A percentile compares a stretch with the other conserved stretches of the same genome.
Evolutionary conservation across 1,140 invertebrate genomes (phyloP).

Genomic region (Diachasma alloeum): DNA sequence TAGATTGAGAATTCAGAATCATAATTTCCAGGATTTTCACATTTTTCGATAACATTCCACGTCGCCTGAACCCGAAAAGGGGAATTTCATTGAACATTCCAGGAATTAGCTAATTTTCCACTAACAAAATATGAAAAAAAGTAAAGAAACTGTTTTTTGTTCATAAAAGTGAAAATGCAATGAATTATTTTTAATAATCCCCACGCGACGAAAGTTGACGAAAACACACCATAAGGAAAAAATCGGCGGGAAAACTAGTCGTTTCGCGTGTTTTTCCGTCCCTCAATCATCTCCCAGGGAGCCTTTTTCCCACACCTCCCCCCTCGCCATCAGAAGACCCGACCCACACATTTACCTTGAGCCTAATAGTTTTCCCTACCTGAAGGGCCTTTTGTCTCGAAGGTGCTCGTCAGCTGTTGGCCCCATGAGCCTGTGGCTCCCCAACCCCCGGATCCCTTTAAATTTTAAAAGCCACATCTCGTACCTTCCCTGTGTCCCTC

Average conservation of each 20-base stretch:
- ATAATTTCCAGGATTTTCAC: too few relatives aligned
- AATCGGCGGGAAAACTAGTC: neutral
- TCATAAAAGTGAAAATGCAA: too few relatives aligned
- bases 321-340: neutral
- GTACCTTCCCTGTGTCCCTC: neutral
- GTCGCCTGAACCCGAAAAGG: too few relatives aligned
- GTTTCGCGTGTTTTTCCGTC: neutral
- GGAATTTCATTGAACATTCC: too few relatives aligned
- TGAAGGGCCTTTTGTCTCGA: slow-evolving; percentile 32
- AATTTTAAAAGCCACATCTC: slow-evolving; percentile 23
- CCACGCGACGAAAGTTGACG: too few relatives aligned
- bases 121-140: too few relatives aligned
- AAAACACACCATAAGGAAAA: neutral
- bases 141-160: too few relatives aligned
- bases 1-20: too few relatives aligned
- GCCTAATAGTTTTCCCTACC: neutral
- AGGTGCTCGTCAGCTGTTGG: slow-evolving; percentile 42
- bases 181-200: too few relatives aligned
- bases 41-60: too few relatives aligned
- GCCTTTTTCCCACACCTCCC: neutral
- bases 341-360: neutral
- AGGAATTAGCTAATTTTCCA: too few relatives aligned
- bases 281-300: neutral
- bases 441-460: slow-evolving; percentile 23
- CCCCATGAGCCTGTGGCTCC: neutral